These are phyloP conservation scores for Matsumurasca onukii DNA, from an alignment of 1,140 invertebrate species.

Conservation along the genomic window DNA sequence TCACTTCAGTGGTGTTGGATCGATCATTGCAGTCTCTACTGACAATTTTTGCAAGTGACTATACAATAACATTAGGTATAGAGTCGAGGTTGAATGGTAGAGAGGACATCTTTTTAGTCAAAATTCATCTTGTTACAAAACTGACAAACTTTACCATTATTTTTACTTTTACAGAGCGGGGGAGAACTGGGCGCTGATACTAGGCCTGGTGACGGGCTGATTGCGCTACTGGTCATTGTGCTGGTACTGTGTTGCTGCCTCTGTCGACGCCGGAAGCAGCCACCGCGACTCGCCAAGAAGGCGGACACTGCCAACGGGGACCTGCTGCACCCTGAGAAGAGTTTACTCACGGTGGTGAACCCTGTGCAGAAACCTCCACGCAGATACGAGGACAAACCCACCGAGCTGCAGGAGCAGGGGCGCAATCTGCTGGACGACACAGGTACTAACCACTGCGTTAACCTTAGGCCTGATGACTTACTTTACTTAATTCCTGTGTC, in stretches of 20 bases:
- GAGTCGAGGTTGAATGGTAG: no score
- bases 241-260: constrained; percentile 66
- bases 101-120: no score
- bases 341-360: constrained; percentile 75
- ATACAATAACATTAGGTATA: no score
- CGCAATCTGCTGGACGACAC: constrained; percentile 68
- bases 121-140: no score
- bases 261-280: constrained; percentile 56
- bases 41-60: no score
- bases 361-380: constrained; percentile 76
- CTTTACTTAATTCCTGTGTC: no score
- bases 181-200: constrained; percentile 49
- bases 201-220: constrained; percentile 46
- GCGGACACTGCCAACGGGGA: constrained; percentile 46
- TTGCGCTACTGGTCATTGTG: constrained; percentile 56
- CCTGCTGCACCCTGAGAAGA: constrained; percentile 63
- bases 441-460: no score
- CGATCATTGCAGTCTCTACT: no score
- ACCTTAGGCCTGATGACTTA: no score
- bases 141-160: no score
- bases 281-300: constrained; percentile 55
- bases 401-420: constrained; percentile 77
- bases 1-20: no score
- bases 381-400: constrained; percentile 60
- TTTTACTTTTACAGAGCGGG: constrained; percentile 56